Evolutionary conservation across 1,140 invertebrate genomes (phyloP).

Genomic region (Adelges cooleyi): DNA sequence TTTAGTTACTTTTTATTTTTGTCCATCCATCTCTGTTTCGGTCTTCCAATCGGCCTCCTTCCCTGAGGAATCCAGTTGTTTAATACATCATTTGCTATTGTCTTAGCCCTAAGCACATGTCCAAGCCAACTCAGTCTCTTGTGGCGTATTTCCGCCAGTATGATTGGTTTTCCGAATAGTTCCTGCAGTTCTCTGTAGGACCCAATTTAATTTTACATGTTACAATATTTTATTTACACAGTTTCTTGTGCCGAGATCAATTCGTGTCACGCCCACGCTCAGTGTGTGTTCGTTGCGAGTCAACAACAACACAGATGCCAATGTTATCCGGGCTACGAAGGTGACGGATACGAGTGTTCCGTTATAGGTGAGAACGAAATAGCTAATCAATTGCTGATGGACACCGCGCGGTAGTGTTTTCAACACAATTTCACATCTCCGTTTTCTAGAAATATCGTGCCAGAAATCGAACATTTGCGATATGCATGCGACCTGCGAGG

Average conservation of each 20-base stretch:
- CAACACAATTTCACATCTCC: background rate
- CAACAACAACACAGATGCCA: constrained; percentile 56
- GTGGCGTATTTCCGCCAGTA: too few species aligned
- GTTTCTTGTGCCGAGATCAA: constrained; percentile 59
- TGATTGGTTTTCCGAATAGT: too few species aligned
- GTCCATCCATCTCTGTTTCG: too few species aligned
- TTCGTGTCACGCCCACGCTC: constrained; percentile 63
- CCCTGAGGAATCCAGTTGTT: too few species aligned
- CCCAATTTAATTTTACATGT: too few species aligned
- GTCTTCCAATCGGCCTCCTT: too few species aligned
- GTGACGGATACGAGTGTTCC: constrained; percentile 43
- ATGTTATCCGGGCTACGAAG: constrained; percentile 52
- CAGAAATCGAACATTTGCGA: constrained; percentile 58
- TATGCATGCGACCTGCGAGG: constrained; percentile 54
- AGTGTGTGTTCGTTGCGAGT: constrained; percentile 64
- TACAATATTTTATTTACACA: too few species aligned
- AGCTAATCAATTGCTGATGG: background rate
- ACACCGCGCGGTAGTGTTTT: background rate
- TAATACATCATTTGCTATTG: too few species aligned
- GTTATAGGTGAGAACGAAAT: constrained; percentile 28
- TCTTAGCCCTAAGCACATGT: too few species aligned
- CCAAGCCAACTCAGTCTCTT: too few species aligned
- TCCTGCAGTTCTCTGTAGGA: too few species aligned
- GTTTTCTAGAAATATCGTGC: constrained; percentile 49
- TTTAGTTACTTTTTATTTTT: too few species aligned